Percentiles rank a stretch among this genome's conserved stretches.
Evolutionary conservation across 2,113 vertebrate genomes (phyloP).

Genomic region (Rafetus swinhoei): DNA sequence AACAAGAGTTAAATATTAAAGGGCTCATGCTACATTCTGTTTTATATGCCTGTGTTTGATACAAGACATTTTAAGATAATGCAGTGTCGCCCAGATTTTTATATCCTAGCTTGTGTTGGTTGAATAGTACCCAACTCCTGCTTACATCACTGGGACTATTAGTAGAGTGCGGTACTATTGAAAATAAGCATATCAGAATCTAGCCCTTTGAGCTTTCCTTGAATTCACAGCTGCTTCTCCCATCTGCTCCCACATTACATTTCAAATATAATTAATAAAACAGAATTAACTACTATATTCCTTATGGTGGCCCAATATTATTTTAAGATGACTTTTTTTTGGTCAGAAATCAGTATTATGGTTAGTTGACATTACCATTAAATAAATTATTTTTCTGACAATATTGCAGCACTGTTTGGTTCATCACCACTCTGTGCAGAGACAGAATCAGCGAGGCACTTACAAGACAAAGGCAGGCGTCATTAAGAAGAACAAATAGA

Average conservation of each 20-base stretch:
- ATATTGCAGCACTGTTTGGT: not conserved
- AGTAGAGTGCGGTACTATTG: not conserved
- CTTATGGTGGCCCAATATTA: not conserved
- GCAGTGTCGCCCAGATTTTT: not conserved
- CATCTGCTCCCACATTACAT: not conserved
- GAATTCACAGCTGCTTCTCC: not conserved
- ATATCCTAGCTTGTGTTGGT: not conserved
- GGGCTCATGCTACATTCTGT: not conserved
- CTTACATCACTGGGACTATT: not conserved
- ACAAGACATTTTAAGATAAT: not conserved
- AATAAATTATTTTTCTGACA: not conserved
- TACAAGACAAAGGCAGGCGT: constrained; percentile 3
- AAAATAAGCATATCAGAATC: not conserved
- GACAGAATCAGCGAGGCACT: not conserved
- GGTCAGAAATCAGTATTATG: not conserved
- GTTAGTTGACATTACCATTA: not conserved
- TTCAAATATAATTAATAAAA: constrained; percentile 28
- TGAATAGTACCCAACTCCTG: not conserved
- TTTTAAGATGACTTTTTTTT: constrained; percentile 14
- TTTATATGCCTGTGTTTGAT: not conserved
- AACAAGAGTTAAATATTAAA: not conserved
- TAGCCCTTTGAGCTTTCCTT: not conserved
- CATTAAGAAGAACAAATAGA: constrained; percentile 31
- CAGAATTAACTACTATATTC: constrained; percentile 11
- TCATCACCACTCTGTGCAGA: not conserved